These are phyloP conservation scores for Watsonalla binaria DNA, from an alignment of 2,888 invertebrate species.

Conservation along the genomic window DNA sequence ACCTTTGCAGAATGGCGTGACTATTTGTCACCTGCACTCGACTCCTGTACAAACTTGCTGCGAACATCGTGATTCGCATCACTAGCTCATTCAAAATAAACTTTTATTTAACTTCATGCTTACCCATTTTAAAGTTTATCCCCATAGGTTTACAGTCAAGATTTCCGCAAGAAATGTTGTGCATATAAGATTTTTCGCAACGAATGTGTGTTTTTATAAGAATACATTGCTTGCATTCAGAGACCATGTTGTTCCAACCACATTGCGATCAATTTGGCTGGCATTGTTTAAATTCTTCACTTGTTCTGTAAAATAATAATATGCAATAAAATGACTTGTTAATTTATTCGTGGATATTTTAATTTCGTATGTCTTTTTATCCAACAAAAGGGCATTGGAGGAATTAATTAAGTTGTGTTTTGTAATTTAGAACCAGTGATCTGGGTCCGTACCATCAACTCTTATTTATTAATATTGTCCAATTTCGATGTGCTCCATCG, in stretches of 20 bases:
- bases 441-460: too few relatives aligned
- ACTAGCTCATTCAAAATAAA: slow-evolving; percentile 33
- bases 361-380: too few relatives aligned
- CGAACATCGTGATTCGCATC: slow-evolving; percentile 72
- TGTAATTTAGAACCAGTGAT: background rate
- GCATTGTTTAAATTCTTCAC: slow-evolving; percentile 59
- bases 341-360: background rate
- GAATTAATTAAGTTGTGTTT: background rate
- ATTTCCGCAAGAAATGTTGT: slow-evolving; percentile 10
- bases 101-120: slow-evolving; percentile 13
- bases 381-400: background rate
- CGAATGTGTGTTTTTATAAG: slow-evolving; percentile 50
- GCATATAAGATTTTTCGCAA: slow-evolving; percentile 17
- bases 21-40: slow-evolving; percentile 76
- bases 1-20: slow-evolving; percentile 69
- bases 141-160: slow-evolving; percentile 7
- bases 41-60: slow-evolving; percentile 71
- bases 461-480: too few relatives aligned
- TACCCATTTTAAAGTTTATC: slow-evolving; percentile 22
- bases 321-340: slow-evolving; percentile 1
- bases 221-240: slow-evolving; percentile 49
- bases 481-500: too few relatives aligned
- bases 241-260: slow-evolving; percentile 63
- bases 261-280: slow-evolving; percentile 66
- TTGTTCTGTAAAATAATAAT: slow-evolving; percentile 27